These are phyloP conservation scores for Scarus forsteni DNA, from an alignment of 2,797 vertebrate species.

Conservation along the genomic window DNA sequence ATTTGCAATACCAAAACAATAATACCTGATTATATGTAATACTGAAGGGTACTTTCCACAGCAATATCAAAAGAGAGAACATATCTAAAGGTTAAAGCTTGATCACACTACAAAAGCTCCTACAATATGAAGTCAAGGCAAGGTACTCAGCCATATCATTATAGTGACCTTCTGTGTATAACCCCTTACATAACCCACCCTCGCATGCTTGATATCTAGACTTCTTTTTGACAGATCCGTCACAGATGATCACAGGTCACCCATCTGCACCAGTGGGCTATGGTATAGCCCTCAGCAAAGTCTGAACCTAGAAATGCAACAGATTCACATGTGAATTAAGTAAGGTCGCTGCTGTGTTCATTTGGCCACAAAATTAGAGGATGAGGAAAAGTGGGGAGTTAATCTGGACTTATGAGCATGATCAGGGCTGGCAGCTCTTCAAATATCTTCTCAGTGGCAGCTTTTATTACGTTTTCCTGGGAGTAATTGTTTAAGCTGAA, in stretches of 20 bases:
- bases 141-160: background rate
- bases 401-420: background rate
- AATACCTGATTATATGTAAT: too few relatives aligned
- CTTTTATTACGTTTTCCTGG: constrained; percentile 21
- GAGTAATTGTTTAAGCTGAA: constrained; percentile 28
- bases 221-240: constrained; percentile 46
- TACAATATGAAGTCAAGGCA: background rate
- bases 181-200: background rate
- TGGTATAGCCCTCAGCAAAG: background rate
- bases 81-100: too few relatives aligned
- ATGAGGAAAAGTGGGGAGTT: background rate
- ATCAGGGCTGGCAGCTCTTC: constrained; percentile 6
- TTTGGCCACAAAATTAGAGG: constrained; percentile 1
- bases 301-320: constrained; percentile 27
- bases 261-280: constrained; percentile 55
- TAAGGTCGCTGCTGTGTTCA: background rate
- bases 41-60: too few relatives aligned
- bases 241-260: constrained; percentile 56
- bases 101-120: too few relatives aligned
- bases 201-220: constrained; percentile 31
- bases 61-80: too few relatives aligned
- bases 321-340: constrained; percentile 37
- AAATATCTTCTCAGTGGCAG: constrained; percentile 20
- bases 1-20: too few relatives aligned
- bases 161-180: background rate